Evolutionary conservation across 2,113 vertebrate species (phyloP), one percentile per base, ranked within the genome.

Genomic region (Macrotis lagotis): DNA sequence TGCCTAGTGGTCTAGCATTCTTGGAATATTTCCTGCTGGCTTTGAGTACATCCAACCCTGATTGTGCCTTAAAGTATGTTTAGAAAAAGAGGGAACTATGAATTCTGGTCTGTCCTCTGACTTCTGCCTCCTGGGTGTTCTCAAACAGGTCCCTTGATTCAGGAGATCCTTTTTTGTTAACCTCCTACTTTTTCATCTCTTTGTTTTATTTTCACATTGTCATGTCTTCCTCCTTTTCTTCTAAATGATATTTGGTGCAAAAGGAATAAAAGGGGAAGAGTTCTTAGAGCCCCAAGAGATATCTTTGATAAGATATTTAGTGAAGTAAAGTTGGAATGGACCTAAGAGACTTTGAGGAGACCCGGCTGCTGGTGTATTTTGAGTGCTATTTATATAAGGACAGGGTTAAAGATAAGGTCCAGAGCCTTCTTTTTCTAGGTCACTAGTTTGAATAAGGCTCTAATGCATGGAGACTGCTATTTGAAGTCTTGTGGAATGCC

Each of bases 251-350:
- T 10, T 59, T 74, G 16, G 14, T 22, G 16, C n/a, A 44, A 0
- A 22, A 83, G 66, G 37, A 83, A 83, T 83, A 83, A 44, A 83
- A n/a, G 7, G 19, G 66, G 25, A 55, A 1, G 6, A 3, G n/a
- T 90, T 94, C 91, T 94, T 93, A 96, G 88, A 92, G 93, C 25
- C 28, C 14, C 37, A 49, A 48, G 47, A 91, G 26, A n/a, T 92
- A 44, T 90, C 91, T 92, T 90, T 24, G 52, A 91, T 94, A 89
- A 91, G 25, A 53, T 51, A n/a, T 26, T n/a, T 93, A 25, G 11
- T 51, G 8, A 88, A 28, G 24, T 92, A 89, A 74, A 48, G n/a
- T 28, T 53, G 74, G 25, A n/a, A 37, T n/a, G 74, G 25, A 88
- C 19, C 74, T 37, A 31, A 90, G 25, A 88, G 88, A 52, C 89